Evolutionary conservation across 2,113 vertebrate genomes (phyloP).

Genomic region (Actenoides hombroni): DNA sequence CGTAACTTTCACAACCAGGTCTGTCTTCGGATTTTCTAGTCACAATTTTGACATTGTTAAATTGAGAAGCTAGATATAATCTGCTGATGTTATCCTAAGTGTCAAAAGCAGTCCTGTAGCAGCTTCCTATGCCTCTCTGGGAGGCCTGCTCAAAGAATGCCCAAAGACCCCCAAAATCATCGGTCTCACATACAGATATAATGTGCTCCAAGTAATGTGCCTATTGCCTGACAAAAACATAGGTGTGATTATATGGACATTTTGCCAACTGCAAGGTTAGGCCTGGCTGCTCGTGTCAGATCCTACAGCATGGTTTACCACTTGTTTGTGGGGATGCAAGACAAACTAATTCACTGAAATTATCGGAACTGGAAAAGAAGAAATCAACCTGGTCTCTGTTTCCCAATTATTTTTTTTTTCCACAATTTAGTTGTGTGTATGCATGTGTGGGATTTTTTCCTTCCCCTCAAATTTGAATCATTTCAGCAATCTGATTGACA

Average conservation of each 20-base stretch:
- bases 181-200: background rate
- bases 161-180: background rate
- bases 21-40: background rate
- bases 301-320: background rate
- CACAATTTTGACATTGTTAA: background rate
- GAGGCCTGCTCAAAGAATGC: background rate
- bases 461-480: background rate
- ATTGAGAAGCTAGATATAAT: background rate
- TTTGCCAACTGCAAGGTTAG: background rate
- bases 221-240: background rate
- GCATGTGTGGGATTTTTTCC: rapidly evolving
- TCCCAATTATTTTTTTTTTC: background rate
- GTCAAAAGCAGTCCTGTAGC: background rate
- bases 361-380: background rate
- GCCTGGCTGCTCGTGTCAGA: background rate
- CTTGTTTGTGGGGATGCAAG: background rate
- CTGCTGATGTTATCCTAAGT: background rate
- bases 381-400: background rate
- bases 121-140: background rate
- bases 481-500: background rate
- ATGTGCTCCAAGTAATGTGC: background rate
- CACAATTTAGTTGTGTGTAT: background rate
- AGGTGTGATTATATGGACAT: background rate
- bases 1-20: background rate
- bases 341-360: background rate